Base-by-base conservation (phyloP, 2,113 vertebrate genomes). In the Phodopus roborovskii region DNA sequence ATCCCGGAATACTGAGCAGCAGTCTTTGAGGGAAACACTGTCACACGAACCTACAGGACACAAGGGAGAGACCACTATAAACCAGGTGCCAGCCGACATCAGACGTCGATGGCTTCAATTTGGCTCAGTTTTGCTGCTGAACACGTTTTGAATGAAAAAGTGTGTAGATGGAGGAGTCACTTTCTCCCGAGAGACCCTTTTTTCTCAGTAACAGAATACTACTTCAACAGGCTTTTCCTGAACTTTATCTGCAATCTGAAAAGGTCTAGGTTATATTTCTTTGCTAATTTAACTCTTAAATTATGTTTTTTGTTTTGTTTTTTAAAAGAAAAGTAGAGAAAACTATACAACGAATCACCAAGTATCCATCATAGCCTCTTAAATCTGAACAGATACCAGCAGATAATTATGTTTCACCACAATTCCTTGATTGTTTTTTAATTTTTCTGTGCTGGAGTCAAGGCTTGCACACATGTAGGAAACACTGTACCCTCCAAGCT, bases 21-120 rank as follows among this genome's bases (percentile, higher is more conserved):
- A 0, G 98, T 97, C 88, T 99, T 98, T 56, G 99, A 99, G 79
- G 99, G 99, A 74, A 99, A 99, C 91, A 99, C 99, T 0, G 98
- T 99, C 91, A 99, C 98, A 4, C 97, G 99, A 68, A 99, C 99
- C 99, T 99, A 10, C 0, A 3, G 56, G 58, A 83, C 1, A 73
- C 39, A 90, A 45, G 24, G 88, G 42, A 48, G 36, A 0, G 2
- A 13, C 11, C 13, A 36, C 53, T 8, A 45, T 70, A 12, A 53
- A 10, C 15, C 3, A 1, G 30, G 24, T 10, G 26, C 30, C 2
- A 82, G 39, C 15, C 39, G 79, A 77, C 6, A 71, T 1, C 7
- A 2, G 5, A 50, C n/a, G 4, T 24, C 2, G 5, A n/a, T 4
- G 26, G 56, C 60, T 88, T 28, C 82, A 42, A 36, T 60, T 92